Base-by-base conservation (phyloP, 2,113 vertebrate species). In the Thunnus maccoyii region DNA sequence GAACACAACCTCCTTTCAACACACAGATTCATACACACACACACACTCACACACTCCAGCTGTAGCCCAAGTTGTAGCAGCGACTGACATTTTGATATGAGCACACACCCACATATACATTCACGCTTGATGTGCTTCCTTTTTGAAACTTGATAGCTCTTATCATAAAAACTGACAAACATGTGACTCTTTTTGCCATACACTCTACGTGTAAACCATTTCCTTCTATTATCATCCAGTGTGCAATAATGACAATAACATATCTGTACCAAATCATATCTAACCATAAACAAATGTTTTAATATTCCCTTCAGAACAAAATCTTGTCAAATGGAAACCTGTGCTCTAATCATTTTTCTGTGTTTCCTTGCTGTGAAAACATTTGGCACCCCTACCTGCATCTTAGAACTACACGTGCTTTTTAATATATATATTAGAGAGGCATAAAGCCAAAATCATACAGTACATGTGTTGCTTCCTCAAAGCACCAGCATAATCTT, bases 1-100 rank as follows among this genome's bases (percentile, higher is more conserved):
- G 61, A 88, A 88, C 86, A 91, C 81, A 88, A 81, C 36, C 79
- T 76, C 76, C 76, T 86, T 80, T 90, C 81, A 82, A 75, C 61
- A 78, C 27, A n/a, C 18, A n/a, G 18, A 55, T 9, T 8, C 5
- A 41, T 9, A 41, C 36, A 41, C 36, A 41, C 36, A 41, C 36
- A 41, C 36, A 41, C 32, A 82, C 25, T 27, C 70, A 62, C 54
- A 48, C 48, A 47, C 13, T 47, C 58, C 58, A 79, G 74, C 65
- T 78, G 78, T 32, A 46, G 16, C 13, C 16, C 0, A 2, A 32
- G 51, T 18, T 63, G 56, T 7, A 32, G 22, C 47, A 30, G 69
- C 54, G 72, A 78, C 10, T 17, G 30, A 47, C 69, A 30, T 48
- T 52, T 22, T 69, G 74, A 83, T 65, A 67, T 60, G 63, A 82